A percentile compares a stretch with the other conserved stretches of the same genome.
phyloP scores from a whole-genome alignment of 1,140 invertebrate species.

The Diorhabda carinulata region DNA sequence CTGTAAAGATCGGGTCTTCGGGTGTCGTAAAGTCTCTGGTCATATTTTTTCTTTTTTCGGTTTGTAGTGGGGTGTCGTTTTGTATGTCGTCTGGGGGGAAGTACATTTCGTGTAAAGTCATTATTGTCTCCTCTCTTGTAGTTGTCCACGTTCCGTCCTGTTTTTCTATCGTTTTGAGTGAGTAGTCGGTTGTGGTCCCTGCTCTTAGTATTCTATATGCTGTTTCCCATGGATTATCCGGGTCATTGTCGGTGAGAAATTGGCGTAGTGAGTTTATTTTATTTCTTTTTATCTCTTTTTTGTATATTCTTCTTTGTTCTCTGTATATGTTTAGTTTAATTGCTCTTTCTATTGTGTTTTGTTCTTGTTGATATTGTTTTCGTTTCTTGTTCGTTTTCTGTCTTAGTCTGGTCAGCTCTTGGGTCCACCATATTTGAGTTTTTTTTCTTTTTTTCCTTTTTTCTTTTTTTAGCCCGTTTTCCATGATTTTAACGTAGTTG shows the following conservation, averaged over 20 bases:
- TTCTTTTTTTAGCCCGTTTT: not conserved
- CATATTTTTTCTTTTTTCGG: too few species aligned
- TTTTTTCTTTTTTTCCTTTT: not conserved
- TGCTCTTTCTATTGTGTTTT: not conserved
- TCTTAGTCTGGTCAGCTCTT: not conserved
- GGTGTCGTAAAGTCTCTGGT: too few species aligned
- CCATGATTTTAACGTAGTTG: too few species aligned
- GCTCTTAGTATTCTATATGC: not conserved
- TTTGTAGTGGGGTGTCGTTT: too few species aligned
- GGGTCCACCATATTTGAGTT: slow-evolving; percentile 1
- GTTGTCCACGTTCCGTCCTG: not conserved
- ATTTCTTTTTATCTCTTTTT: not conserved
- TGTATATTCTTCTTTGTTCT: slow-evolving; percentile 4
- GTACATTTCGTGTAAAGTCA: too few species aligned
- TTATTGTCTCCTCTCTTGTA: too few species aligned
- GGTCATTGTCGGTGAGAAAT: not conserved
- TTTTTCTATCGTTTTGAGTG: not conserved
- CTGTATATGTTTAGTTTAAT: not conserved
- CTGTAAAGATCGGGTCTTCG: too few species aligned
- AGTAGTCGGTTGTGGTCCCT: not conserved
- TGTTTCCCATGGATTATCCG: not conserved
- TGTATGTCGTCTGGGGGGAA: too few species aligned
- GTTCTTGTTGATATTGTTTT: not conserved
- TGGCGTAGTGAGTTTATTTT: not conserved
- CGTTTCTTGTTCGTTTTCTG: not conserved